These are phyloP conservation scores for Apantesis nais DNA, from an alignment of 2,888 invertebrate species.

Conservation along the genomic window DNA sequence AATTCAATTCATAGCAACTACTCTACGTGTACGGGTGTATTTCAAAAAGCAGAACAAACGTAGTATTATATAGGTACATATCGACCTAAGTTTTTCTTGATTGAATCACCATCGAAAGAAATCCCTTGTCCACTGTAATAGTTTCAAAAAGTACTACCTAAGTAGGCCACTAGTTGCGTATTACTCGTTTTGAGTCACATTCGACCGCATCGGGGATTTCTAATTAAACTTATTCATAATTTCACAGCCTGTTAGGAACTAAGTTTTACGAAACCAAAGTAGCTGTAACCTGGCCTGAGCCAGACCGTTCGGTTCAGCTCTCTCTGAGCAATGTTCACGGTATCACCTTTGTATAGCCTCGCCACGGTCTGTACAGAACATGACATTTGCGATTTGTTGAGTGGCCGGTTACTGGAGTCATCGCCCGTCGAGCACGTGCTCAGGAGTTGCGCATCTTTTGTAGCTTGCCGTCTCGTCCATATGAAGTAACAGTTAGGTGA, in stretches of 20 bases:
- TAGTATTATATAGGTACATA: not conserved
- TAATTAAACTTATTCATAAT: constrained; percentile 37
- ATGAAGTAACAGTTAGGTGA: constrained; percentile 74
- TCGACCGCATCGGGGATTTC: constrained; percentile 26
- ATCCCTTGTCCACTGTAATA: constrained; percentile 3
- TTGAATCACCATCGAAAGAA: constrained; percentile 6
- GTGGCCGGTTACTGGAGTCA: constrained; percentile 61
- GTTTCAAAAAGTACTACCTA: constrained; percentile 19
- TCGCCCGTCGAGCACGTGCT: constrained; percentile 72
- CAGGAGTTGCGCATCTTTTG: constrained; percentile 56
- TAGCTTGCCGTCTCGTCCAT: constrained; percentile 61
- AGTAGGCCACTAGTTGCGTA: constrained; percentile 25
- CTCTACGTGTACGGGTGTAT: not conserved
- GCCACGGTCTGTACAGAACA: constrained; percentile 73
- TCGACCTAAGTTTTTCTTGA: constrained; percentile 1
- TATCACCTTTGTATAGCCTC: constrained; percentile 66
- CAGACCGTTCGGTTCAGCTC: constrained; percentile 74
- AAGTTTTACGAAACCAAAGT: constrained; percentile 77
- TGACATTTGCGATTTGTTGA: constrained; percentile 70
- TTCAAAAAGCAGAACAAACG: not conserved
- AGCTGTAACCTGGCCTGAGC: constrained; percentile 71
- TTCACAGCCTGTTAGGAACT: constrained; percentile 76
- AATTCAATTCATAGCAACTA: not conserved
- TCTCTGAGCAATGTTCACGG: constrained; percentile 69
- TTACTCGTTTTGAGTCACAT: constrained; percentile 23